These are phyloP conservation scores for Caenorhabditis drosophilae DNA, from an alignment of 2,888 invertebrate genomes.

Conservation along the genomic window DNA sequence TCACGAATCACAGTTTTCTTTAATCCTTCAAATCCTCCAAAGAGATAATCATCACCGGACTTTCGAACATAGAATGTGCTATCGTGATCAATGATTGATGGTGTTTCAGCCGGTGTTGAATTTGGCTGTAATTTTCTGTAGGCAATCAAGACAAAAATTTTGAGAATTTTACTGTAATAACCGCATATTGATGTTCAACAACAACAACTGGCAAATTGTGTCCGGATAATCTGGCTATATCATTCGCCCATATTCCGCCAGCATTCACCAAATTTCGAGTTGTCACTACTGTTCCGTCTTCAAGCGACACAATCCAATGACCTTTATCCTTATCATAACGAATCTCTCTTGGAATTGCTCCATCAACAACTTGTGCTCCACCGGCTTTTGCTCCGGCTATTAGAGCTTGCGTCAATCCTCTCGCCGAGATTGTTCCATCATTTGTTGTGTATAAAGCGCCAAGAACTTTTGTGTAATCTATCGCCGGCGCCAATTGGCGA, in stretches of 20 bases:
- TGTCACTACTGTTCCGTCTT: conserved; percentile 42
- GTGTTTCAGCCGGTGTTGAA: conserved; percentile 64
- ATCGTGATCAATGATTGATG: conserved; percentile 72
- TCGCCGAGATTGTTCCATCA: conserved; percentile 72
- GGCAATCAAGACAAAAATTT: no score
- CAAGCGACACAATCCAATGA: conserved; percentile 25
- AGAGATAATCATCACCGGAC: conserved; percentile 67
- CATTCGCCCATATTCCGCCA: conserved; percentile 71
- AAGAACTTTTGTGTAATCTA: conserved; percentile 67
- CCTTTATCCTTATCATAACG: conserved; percentile 47
- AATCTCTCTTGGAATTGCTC: conserved; percentile 51
- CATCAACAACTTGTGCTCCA: conserved; percentile 69
- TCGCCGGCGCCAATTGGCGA: conserved; percentile 68
- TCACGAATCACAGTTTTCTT: conserved; percentile 70
- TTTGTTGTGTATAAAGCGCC: conserved; percentile 71
- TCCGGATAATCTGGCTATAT: conserved; percentile 70
- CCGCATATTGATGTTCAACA: conserved; percentile 72
- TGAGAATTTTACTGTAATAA: conserved; percentile 47
- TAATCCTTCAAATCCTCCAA: conserved; percentile 71
- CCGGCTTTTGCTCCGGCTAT: conserved; percentile 70
- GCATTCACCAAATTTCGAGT: conserved; percentile 71
- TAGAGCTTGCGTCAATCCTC: conserved; percentile 71
- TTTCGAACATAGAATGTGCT: conserved; percentile 71
- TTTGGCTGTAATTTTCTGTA: conserved; percentile 52
- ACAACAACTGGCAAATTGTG: conserved; percentile 71